A percentile compares a stretch with the other conserved stretches of the same genome.
Conservation (phyloP, 30 jellyfish, hydroid and myxozoan species). For the Phacellophora camtschatica region DNA sequence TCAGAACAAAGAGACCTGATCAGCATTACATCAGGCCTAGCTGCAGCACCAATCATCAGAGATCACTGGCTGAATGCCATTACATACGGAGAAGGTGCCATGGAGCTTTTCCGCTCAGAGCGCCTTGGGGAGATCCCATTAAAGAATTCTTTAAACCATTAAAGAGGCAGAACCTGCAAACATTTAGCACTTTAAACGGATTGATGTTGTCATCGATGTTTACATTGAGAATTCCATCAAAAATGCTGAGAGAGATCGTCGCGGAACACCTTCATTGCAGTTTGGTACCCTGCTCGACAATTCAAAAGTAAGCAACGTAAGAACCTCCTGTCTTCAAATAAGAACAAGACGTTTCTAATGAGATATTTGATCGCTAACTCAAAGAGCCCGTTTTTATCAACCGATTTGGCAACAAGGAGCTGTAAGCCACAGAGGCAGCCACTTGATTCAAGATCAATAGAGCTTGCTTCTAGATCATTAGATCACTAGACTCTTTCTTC, state of each 20-base stretch:
- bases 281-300: not conserved
- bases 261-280: not conserved
- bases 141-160: too few species aligned
- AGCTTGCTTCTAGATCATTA: constrained; percentile 8
- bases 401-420: too few species aligned
- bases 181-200: not conserved
- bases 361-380: too few species aligned
- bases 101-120: not conserved
- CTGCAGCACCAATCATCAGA: not conserved
- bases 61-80: not conserved
- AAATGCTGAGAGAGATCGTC: not conserved
- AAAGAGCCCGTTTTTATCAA: too few species aligned
- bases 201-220: not conserved
- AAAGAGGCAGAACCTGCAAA: too few species aligned
- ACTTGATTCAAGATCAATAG: not conserved
- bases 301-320: not conserved
- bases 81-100: constrained; percentile 14
- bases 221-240: not conserved
- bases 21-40: not conserved
- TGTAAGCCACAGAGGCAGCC: not conserved
- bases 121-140: not conserved
- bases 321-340: not conserved
- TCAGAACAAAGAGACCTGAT: not conserved
- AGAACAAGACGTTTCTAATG: too few species aligned
- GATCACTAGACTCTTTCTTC: constrained; percentile 10